Evolutionary conservation across 2,113 vertebrate species (phyloP), one percentile per base, ranked within the genome.

Genomic region (Triplophysa siluroides): DNA sequence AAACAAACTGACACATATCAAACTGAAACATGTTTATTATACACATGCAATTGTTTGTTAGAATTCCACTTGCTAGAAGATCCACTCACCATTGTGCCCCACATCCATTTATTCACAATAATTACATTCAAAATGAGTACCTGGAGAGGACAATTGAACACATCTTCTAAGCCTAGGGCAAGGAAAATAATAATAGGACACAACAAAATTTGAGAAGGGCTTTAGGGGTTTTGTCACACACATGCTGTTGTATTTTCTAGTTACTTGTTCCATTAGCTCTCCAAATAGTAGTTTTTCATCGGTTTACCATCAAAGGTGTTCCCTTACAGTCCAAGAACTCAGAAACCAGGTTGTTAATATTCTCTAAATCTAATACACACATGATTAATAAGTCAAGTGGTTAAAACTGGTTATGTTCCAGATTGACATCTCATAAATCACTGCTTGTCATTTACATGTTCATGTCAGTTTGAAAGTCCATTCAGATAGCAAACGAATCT

Each of bases 381-480:
- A 70, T 3, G 6, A 24, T 29, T 11, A 70, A 29, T 14, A 16
- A 47, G 3, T 69, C 33, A 8, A 4, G 4, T 24, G 26, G 26
- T 29, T 29, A 29, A 29, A 29, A 29, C 26, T 6, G 4, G 6
- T 50, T 70, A 10, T 29, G 2, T 54, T 24, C 3, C 4, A 7
- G 33, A 7, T 38, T 38, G 33, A 50, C 50, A 7, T 16, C 16
- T 52, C 43, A 29, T 70, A 54, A 70, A 54, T 70, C 47, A 26
- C n/a, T 50, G 43, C 21, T 47, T 56, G 52, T 2, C 18, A 56
- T 19, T 19, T 18, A 7, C 18, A 8, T 47, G 21, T 68, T 50
- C 7, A 23, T 68, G 66, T 69, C 13, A 56, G 68, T 56, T 54
- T 33, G 18, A 71, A 54, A 71, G 68, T 71, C 50, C 69, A 56